Evolutionary conservation across 2,797 vertebrate species (phyloP).

Genomic region (Cyprinodon diabolis): DNA sequence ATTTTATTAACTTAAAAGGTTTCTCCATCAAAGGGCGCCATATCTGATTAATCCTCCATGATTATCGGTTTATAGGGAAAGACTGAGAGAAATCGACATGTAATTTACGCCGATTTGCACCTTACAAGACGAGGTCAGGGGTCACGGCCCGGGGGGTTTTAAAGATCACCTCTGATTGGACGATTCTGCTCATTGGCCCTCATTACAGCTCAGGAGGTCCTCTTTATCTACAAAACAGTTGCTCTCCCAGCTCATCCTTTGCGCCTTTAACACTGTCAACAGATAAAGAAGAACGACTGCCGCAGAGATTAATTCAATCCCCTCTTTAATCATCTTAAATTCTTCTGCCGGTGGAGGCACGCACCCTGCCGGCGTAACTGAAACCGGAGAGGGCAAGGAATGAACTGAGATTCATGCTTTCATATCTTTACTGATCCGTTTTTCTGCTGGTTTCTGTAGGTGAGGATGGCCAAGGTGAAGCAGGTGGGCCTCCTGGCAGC

Average conservation of each 20-base stretch:
- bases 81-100: constrained; percentile 26
- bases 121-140: constrained; percentile 30
- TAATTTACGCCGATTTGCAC: constrained; percentile 42
- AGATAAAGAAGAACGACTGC: background rate
- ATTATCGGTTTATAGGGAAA: background rate
- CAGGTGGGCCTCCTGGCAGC: constrained; percentile 95
- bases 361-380: too few relatives aligned
- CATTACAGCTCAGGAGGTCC: too few relatives aligned
- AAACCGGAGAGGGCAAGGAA: too few relatives aligned
- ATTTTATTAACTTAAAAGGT: too few relatives aligned
- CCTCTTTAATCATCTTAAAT: constrained; percentile 51
- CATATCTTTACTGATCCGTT: background rate
- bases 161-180: constrained; percentile 20
- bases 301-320: constrained; percentile 57
- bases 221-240: too few relatives aligned
- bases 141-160: constrained; percentile 10
- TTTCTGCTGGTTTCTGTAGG: constrained; percentile 63
- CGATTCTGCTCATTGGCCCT: too few relatives aligned
- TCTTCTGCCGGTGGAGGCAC: background rate
- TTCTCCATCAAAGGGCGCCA: background rate
- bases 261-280: background rate
- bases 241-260: background rate
- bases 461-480: constrained; percentile 93
- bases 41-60: background rate
- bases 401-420: background rate